Evolutionary conservation across 2,113 vertebrate species (phyloP), one percentile per base, ranked within the genome.

Genomic region (Pipra filicauda): DNA sequence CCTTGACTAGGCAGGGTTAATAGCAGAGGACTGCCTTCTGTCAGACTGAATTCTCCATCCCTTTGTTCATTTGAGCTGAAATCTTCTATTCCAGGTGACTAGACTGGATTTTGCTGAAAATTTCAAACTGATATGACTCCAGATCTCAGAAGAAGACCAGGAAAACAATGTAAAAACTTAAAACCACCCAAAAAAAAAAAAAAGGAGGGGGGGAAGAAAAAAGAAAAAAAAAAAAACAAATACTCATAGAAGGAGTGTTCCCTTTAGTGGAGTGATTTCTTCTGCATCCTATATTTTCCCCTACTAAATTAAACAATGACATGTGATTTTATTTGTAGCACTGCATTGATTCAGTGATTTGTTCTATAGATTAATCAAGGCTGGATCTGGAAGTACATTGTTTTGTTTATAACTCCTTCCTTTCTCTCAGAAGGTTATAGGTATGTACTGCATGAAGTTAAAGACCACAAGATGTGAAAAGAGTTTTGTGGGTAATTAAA

Each of bases 141-240:
- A 77, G 44, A 69, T 43, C 55, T 84, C 39, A 77, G 73, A 84
- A 69, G 6, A 43, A 73, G 48, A 69, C 26, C 39, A 89, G 20
- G 28, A 49, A 84, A 89, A 64, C 11, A 69, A 83, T 10, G 11
- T 13, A 66, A 74, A 79, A 62, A n/a, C 4, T 21, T 21, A 27
- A 73, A 64, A 12, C 49, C 24, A 51, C 24, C 49, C 5, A 18
- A 11, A 14, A 11, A 16, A 20, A n/a, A 21, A 9, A 30, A 24
- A 19, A 30, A 18, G 5, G 2, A 19, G 37, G 15, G 7, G 15
- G 16, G 9, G 16, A 43, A n/a, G 2, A 2, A 23, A 24, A 3
- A 67, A 41, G 37, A 39, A 39, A 39, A 39, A 6, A 26, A 26
- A 2, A 21, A 64, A 39, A n/a, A 49, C 13, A 15, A 21, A 35